Base-by-base conservation (phyloP, 1,140 invertebrate species). In the Philopotamus ludificatus region DNA sequence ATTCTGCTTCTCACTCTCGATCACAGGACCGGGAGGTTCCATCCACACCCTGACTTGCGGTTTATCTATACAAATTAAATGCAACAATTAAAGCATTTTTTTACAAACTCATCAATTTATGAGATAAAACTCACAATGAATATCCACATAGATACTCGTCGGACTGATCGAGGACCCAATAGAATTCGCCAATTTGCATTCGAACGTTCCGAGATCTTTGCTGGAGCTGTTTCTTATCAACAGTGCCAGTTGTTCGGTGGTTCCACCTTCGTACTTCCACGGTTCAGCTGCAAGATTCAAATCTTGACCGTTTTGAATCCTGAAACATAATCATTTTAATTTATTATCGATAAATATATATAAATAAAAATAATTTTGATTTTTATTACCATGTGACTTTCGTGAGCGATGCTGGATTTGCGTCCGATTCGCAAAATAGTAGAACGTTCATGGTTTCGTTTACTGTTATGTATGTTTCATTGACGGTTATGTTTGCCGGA, bases 141-240 rank as follows among this genome's bases (percentile, higher is more conserved):
- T 87, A 73, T 89, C 87, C 39, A 93, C 85, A 66, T 86, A 82
- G 53, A 91, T 85, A 67, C 76, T 80, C 51, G 87, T 85, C 21
- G 87, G 81, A n/a, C 90, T 89, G 47, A 83, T 84, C 12, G 87
- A 85, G 44, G 83, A 78, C 1, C 89, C 90, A 25, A 94, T 87
- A 12, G 79, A 81, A 72, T 96, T 96, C 57, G 86, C 83, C 18
- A 94, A 79, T 51, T 86, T 78, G 73, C 92, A 95, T 1, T 83
- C 87, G 75, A 95, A 95, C 67, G 85, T 85, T 26, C 92, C 93
- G 73, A 87, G 85, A 76, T 95, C 92, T 9, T 84, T 82, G 28
- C 90, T 82, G 1, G 85, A 85, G 0, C 90, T 85, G 70, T 92
- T 89, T 71, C 86, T 85, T 61, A 96, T 90, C 15, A 88, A 83